These are phyloP conservation scores for Drosophila helvetica DNA, from an alignment of 2,888 invertebrate genomes.

Conservation along the genomic window DNA sequence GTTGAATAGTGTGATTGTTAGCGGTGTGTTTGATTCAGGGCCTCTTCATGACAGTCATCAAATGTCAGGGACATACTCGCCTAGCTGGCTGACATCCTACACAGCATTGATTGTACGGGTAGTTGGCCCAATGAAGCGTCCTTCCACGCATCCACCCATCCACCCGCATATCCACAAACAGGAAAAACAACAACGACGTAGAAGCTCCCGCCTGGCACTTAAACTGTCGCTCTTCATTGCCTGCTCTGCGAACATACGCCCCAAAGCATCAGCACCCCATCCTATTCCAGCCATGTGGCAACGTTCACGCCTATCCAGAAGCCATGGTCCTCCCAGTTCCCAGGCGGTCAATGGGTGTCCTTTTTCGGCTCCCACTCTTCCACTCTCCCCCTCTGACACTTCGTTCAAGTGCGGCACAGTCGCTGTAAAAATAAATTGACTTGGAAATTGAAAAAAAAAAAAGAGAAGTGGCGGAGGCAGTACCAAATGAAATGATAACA, in stretches of 20 bases:
- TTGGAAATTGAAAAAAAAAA: constrained; percentile 76
- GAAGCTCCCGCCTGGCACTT: constrained; percentile 49
- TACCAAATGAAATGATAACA: constrained; percentile 51
- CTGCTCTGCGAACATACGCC: constrained; percentile 17
- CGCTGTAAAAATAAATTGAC: constrained; percentile 78
- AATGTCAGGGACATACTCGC: constrained; percentile 55
- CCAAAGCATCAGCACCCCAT: not conserved
- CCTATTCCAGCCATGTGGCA: constrained; percentile 6
- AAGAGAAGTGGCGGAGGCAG: constrained; percentile 31
- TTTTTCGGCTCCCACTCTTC: constrained; percentile 35
- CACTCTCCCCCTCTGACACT: constrained; percentile 7
- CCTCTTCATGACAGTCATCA: constrained; percentile 39
- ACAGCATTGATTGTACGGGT: constrained; percentile 51
- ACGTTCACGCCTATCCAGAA: constrained; percentile 44
- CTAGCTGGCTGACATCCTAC: constrained; percentile 31
- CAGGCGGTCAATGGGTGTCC: constrained; percentile 54
- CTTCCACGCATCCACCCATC: constrained; percentile 6
- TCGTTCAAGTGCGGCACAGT: constrained; percentile 50
- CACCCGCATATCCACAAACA: constrained; percentile 23
- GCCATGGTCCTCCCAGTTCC: constrained; percentile 16
- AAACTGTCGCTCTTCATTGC: constrained; percentile 76
- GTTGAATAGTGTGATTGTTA: constrained; percentile 14
- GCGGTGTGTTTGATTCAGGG: constrained; percentile 9
- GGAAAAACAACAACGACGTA: constrained; percentile 27
- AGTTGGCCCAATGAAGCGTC: constrained; percentile 1